Conservation (phyloP, 2,797 vertebrate species). For the Spea hammondii region DNA sequence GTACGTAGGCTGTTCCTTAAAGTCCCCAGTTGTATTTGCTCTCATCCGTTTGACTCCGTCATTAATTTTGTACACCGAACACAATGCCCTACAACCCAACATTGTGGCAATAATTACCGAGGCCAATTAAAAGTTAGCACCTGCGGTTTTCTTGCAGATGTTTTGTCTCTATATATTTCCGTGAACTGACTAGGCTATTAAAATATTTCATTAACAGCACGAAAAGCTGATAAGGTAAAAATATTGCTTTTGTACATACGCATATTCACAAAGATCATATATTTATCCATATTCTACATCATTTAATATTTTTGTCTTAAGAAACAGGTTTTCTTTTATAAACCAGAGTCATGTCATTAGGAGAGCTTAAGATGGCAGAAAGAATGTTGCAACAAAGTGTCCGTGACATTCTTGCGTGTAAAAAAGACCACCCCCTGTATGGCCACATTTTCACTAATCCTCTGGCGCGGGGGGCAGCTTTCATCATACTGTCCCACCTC, state of each 20-base stretch:
- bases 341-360: too few relatives aligned
- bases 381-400: constrained; percentile 23
- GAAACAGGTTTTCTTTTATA: too few relatives aligned
- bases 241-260: constrained; percentile 7
- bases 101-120: neutral
- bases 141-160: neutral
- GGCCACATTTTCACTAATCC: constrained; percentile 39
- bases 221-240: constrained; percentile 5
- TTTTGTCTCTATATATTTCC: constrained; percentile 2
- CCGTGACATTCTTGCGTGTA: constrained; percentile 6
- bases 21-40: neutral
- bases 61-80: neutral
- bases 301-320: neutral
- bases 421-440: neutral
- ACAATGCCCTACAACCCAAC: neutral
- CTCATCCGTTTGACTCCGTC: neutral
- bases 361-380: too few relatives aligned
- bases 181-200: neutral
- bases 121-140: constrained; percentile 6
- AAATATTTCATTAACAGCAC: constrained; percentile 14
- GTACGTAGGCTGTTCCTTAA: neutral
- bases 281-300: neutral
- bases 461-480: constrained; percentile 46
- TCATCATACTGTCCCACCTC: constrained; percentile 39
- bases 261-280: neutral